phyloP scores from a whole-genome alignment of 1,140 invertebrate genomes.

The Drosophila insularis region DNA sequence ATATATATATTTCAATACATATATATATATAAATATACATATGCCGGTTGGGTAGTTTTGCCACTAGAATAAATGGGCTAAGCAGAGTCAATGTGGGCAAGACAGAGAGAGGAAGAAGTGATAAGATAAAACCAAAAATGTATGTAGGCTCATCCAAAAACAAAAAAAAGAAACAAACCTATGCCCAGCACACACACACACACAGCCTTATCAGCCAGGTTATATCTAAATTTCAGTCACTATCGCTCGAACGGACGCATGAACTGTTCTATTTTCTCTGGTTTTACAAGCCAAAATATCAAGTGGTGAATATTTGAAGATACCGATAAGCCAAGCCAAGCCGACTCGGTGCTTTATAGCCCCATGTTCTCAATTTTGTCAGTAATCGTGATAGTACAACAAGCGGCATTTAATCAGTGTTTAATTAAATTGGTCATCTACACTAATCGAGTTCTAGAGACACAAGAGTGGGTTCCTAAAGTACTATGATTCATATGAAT shows the following conservation, averaged over 20 bases:
- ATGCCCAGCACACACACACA: neutral
- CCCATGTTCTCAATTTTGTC: neutral
- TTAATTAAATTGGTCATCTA: neutral
- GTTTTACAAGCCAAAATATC: slow-evolving; percentile 8
- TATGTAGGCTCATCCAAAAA: slow-evolving; percentile 2
- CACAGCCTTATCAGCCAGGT: neutral
- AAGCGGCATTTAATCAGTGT: slow-evolving; percentile 5
- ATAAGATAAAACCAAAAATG: slow-evolving; percentile 1
- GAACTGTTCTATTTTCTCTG: slow-evolving; percentile 6
- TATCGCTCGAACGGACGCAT: neutral
- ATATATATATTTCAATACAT: neutral
- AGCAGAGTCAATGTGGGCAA: neutral
- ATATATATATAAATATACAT: neutral
- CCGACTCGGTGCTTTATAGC: neutral
- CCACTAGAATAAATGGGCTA: neutral
- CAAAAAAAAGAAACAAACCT: neutral
- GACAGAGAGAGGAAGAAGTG: neutral
- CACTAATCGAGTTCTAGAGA: neutral
- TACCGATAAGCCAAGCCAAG: neutral
- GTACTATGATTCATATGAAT: too few relatives aligned
- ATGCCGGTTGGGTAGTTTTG: neutral
- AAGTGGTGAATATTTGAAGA: neutral
- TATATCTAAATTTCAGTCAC: slow-evolving; percentile 15
- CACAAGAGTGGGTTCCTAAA: neutral
- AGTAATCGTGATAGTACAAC: neutral